A percentile compares a stretch with the other conserved stretches of the same genome.
Evolutionary conservation across 2,113 vertebrate genomes (phyloP).

Genomic region (Vicugna pacos): DNA sequence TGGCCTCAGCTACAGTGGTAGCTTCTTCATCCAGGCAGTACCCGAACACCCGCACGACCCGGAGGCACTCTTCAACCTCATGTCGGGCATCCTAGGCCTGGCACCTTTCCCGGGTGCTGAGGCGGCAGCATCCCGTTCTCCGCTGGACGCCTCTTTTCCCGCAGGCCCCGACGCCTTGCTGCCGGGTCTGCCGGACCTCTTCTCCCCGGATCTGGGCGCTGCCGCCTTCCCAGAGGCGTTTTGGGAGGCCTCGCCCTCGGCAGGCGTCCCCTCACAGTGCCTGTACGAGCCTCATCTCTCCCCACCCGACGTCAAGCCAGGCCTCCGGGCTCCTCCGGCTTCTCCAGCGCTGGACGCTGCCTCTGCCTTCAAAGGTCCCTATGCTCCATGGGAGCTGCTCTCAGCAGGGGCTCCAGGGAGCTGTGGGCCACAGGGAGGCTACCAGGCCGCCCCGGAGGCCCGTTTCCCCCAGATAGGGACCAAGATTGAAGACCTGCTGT

Average conservation of each 20-base stretch:
- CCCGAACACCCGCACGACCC: constrained; percentile 95
- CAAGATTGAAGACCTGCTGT: constrained; percentile 86
- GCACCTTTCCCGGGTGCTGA: constrained; percentile 93
- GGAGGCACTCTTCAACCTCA: constrained; percentile 97
- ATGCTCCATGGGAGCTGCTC: constrained; percentile 93
- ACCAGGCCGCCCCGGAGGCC: constrained; percentile 83
- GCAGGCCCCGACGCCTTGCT: constrained; percentile 86
- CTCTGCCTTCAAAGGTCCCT: constrained; percentile 91
- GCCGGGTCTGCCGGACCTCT: constrained; percentile 87
- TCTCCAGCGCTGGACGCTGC: constrained; percentile 92
- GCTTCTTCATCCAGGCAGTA: constrained; percentile 97
- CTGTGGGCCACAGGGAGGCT: constrained; percentile 85
- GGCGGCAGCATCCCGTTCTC: constrained; percentile 86
- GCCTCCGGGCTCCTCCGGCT: constrained; percentile 76
- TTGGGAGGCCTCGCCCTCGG: constrained; percentile 86
- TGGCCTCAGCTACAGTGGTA: constrained; percentile 96
- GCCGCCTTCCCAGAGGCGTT: constrained; percentile 86
- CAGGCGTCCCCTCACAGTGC: constrained; percentile 87
- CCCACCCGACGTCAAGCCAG: constrained; percentile 91
- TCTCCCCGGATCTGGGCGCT: constrained; percentile 87
- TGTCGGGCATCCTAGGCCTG: constrained; percentile 97
- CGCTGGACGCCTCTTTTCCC: constrained; percentile 87
- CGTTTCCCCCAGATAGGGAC: constrained; percentile 84
- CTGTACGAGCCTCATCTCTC: constrained; percentile 89
- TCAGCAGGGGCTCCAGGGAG: constrained; percentile 87